A percentile compares a stretch with the other conserved stretches of the same genome.
Conservation (phyloP, 2,797 vertebrate genomes). For the Semaprochilodus insignis region DNA sequence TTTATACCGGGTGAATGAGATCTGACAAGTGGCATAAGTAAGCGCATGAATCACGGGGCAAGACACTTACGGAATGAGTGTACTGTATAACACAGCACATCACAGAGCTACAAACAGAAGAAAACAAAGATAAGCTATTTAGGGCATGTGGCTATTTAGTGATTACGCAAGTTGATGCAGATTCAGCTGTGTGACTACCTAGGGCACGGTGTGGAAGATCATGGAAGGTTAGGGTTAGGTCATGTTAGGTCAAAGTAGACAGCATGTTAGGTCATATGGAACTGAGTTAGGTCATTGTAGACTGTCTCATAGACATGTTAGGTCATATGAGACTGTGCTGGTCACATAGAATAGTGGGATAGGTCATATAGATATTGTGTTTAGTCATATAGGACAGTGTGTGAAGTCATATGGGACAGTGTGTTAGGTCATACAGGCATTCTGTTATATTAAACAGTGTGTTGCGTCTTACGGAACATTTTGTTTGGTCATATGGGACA, state of each 20-base stretch:
- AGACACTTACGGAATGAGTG: neutral
- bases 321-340: neutral
- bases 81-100: neutral
- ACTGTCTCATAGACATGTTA: neutral
- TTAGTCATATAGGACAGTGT: neutral
- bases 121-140: neutral
- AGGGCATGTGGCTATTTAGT: neutral
- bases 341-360: neutral
- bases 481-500: neutral
- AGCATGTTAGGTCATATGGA: too few relatives aligned
- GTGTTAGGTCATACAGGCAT: too few relatives aligned
- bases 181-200: too few relatives aligned
- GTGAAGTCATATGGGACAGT: neutral
- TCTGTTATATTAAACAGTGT: neutral
- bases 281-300: too few relatives aligned
- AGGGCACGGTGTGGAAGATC: neutral
- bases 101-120: neutral
- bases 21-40: constrained; percentile 17
- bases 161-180: neutral
- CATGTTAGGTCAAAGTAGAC: too few relatives aligned
- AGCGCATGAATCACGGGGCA: constrained; percentile 6
- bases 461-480: neutral
- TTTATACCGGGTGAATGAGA: constrained; percentile 12
- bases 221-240: too few relatives aligned
- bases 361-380: neutral